Base-by-base conservation (phyloP, 2,888 invertebrate species). In the Zelleria hepariella region DNA sequence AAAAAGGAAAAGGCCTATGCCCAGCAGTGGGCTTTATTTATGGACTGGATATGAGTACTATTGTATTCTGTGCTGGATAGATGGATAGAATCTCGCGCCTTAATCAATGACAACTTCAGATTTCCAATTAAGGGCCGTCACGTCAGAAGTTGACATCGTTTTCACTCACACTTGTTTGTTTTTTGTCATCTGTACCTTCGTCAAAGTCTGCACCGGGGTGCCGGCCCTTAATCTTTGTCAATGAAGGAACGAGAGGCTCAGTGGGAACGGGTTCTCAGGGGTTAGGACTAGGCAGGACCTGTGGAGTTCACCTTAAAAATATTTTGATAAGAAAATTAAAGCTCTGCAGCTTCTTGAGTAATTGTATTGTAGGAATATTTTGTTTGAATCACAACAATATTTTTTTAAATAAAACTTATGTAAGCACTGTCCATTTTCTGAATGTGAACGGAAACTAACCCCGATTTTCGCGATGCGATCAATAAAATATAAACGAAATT, bases 171-270 rank as follows among this genome's bases (percentile, higher is more conserved):
- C 69, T 72, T 69, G 2, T 23, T 51, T 25, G 58, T 57, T 60
- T 49, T 57, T 58, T 52, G 58, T 59, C 48, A 57, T 54, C 21
- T 25, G 20, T 48, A 65, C 69, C 69, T 75, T 77, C 77, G 77
- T 78, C 75, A 75, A 75, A 74, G 65, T 49, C 27, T 67, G 62
- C 65, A 32, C 32, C 15, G 32, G 32, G 15, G 32, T 57, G 48
- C 23, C 10, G 15, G 66, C 68, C 66, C 68, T 73, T 82, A 80
- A 84, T 86, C 82, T 81, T 81, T 77, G 79, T 75, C 77, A 73
- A 72, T 70, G 74, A 73, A 73, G 69, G 72, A 74, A 69, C 66
- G 74, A 78, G 78, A 78, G 71, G 69, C 62, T 66, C 65, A 71
- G 69, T 71, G n/a, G 20, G 77, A 86, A 86, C 86, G 75, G 75